Base-by-base conservation (phyloP, 2,888 invertebrate genomes). In the Lypha dubia region DNA sequence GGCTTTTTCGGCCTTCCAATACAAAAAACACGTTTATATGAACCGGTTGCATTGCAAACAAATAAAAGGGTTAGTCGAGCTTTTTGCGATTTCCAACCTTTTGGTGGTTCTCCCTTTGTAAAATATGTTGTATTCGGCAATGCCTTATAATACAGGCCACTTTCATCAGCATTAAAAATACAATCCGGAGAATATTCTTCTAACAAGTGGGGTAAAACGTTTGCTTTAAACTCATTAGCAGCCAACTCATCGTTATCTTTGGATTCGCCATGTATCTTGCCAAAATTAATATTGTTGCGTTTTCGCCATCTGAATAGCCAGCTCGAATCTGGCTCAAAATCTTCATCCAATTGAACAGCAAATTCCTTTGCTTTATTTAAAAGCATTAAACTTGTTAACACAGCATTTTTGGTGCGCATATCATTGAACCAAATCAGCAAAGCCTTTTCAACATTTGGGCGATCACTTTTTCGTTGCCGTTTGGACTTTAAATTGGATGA, bases 121-220 rank as follows among this genome's bases (percentile, higher is more conserved):
- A 65, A 65, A n/a, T 56, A 65, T 1, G 56, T 65, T 56, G 56
- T 44, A 9, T 67, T 67, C 1, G 56, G 58, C n/a, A n/a, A n/a
- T n/a, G n/a, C n/a, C n/a, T n/a, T n/a, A n/a, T n/a, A n/a, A n/a
- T n/a, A n/a, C n/a, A n/a, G n/a, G n/a, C n/a, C n/a, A n/a, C n/a
- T n/a, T n/a, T n/a, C n/a, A n/a, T n/a, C n/a, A n/a, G n/a, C 75
- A 75, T 75, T 75, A 65, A 65, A 65, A 65, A 75, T 15, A 63
- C 74, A 75, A 38, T 75, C 63, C 1, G 65, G 5, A 20, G 56
- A 32, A 65, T 76, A 65, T 35, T 76, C 44, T 46, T 75, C 11
- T 8, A 75, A 28, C 15, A 75, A 56, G 8, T 75, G 13, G 35
- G 62, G 51, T 41, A 74, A 49, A 7, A 51, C 24, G 35, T 11